These are phyloP conservation scores for Macropus fuliginosus DNA, from an alignment of 2,797 vertebrate species.

Conservation along the genomic window DNA sequence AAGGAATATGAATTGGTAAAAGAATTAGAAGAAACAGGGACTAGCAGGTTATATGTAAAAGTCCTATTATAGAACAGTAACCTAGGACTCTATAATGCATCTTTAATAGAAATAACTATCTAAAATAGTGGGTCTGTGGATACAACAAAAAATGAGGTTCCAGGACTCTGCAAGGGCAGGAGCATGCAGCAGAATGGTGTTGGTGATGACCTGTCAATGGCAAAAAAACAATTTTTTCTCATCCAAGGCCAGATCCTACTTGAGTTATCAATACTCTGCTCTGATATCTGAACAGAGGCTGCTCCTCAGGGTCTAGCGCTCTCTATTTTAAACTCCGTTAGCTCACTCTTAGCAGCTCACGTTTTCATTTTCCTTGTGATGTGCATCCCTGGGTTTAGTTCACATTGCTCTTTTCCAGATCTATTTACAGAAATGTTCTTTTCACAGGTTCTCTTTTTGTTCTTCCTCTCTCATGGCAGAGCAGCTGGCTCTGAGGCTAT, in stretches of 20 bases:
- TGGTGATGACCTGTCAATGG: background rate
- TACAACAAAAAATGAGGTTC: constrained; percentile 39
- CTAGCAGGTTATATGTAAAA: constrained; percentile 43
- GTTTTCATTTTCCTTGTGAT: constrained; percentile 25
- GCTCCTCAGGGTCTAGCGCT: constrained; percentile 8
- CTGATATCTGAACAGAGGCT: background rate
- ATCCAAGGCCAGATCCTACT: background rate
- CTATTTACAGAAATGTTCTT: constrained; percentile 62
- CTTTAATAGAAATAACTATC: background rate
- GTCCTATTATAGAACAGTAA: background rate
- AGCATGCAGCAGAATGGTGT: constrained; percentile 9
- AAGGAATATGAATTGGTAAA: background rate
- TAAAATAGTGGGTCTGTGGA: background rate
- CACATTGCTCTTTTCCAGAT: constrained; percentile 43
- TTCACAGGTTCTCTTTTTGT: constrained; percentile 49
- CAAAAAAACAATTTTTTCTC: constrained; percentile 10
- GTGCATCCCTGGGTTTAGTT: constrained; percentile 47
- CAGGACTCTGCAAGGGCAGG: background rate
- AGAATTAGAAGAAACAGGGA: constrained; percentile 1
- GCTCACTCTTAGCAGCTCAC: constrained; percentile 41
- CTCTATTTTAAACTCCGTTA: constrained; percentile 30
- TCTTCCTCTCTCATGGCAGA: constrained; percentile 45
- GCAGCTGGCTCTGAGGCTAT: constrained; percentile 34
- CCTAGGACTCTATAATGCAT: background rate
- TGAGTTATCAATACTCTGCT: background rate